phyloP scores from a whole-genome alignment of 1,140 invertebrate genomes.

The Drosophila takahashii region DNA sequence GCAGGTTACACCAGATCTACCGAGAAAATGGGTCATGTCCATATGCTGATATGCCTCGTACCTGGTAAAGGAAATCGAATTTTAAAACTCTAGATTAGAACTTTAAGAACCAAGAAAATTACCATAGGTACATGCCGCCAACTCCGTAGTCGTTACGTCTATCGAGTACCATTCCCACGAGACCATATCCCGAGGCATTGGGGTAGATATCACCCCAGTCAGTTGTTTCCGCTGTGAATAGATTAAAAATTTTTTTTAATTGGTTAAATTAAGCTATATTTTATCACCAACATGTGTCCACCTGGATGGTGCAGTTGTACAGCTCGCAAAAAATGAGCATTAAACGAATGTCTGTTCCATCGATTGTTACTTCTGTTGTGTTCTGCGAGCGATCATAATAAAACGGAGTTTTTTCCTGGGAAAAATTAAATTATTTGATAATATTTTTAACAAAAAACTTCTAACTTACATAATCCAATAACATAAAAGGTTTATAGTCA shows the following conservation, averaged over 20 bases:
- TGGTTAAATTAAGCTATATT: neutral
- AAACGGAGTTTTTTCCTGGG: constrained; percentile 35
- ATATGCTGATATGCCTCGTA: constrained; percentile 55
- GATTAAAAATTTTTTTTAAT: neutral
- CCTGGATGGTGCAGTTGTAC: constrained; percentile 67
- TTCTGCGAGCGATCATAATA: constrained; percentile 37
- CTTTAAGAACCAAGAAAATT: neutral
- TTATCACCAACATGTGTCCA: constrained; percentile 57
- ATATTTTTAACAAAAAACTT: neutral
- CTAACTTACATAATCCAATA: constrained; percentile 56
- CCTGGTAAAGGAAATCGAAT: constrained; percentile 7
- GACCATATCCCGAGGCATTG: constrained; percentile 61
- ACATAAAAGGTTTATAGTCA: constrained; percentile 74
- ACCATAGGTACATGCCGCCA: constrained; percentile 63
- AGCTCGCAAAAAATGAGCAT: constrained; percentile 64
- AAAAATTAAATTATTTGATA: neutral
- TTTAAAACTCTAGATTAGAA: neutral
- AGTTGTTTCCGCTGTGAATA: constrained; percentile 37
- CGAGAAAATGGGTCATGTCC: constrained; percentile 69
- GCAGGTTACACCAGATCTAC: constrained; percentile 72
- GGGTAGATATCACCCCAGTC: constrained; percentile 68
- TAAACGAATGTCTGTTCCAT: constrained; percentile 69
- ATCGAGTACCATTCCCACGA: constrained; percentile 63
- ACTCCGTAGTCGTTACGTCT: constrained; percentile 56
- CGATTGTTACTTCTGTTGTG: constrained; percentile 38